A percentile compares a stretch with the other conserved stretches of the same genome.
Conservation (phyloP, 2,113 vertebrate species). For the Lasiurus cinereus region DNA sequence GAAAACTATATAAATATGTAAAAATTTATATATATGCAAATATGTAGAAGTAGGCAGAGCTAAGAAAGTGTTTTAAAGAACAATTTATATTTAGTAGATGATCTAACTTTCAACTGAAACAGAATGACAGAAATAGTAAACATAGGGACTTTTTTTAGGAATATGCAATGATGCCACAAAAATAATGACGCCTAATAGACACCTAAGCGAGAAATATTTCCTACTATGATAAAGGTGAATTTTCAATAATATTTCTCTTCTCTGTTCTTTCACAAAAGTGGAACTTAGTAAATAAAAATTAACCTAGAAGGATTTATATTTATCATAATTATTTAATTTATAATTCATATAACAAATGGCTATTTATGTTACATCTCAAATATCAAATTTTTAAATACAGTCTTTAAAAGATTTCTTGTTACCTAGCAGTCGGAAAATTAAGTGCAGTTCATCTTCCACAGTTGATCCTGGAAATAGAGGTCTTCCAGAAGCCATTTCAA, state of each 20-base stretch:
- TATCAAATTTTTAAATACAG: constrained; percentile 27
- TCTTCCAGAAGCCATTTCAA: constrained; percentile 99
- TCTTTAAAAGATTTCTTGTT: constrained; percentile 78
- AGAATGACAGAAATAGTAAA: constrained; percentile 7
- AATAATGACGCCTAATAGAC: background rate
- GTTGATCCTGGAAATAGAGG: constrained; percentile 98
- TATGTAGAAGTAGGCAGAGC: background rate
- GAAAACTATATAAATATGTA: background rate
- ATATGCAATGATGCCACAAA: background rate
- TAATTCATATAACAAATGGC: background rate
- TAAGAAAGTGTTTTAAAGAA: constrained; percentile 50
- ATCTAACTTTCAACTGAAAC: constrained; percentile 55
- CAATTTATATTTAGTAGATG: constrained; percentile 12
- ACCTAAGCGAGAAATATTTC: constrained; percentile 31
- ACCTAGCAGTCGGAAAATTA: constrained; percentile 99
- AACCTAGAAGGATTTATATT: constrained; percentile 9
- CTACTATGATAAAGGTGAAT: background rate
- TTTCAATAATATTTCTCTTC: constrained; percentile 50
- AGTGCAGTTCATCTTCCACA: constrained; percentile 98
- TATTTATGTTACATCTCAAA: constrained; percentile 11
- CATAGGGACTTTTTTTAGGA: background rate
- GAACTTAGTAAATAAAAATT: constrained; percentile 49
- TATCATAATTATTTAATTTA: background rate
- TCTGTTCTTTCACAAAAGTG: constrained; percentile 29
- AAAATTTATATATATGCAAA: background rate